A percentile compares a stretch with the other conserved stretches of the same genome.
phyloP scores from a whole-genome alignment of 2,888 invertebrate genomes.

The Hoplodrina ambigua region DNA sequence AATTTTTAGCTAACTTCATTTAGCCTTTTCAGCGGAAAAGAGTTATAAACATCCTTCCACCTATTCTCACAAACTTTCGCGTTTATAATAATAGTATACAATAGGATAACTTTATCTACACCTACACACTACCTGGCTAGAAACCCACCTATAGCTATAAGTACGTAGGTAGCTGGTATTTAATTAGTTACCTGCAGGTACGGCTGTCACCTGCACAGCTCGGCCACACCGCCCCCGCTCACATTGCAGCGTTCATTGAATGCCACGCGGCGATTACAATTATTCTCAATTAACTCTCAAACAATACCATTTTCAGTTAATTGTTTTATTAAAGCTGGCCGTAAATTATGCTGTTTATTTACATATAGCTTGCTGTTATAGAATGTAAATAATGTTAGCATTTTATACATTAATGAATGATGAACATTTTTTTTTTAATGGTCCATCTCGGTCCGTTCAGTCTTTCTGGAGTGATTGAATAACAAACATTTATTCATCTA shows the following conservation, averaged over 20 bases:
- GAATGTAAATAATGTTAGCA: too few relatives aligned
- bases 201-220: constrained; percentile 37
- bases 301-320: constrained; percentile 35
- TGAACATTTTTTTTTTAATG: too few relatives aligned
- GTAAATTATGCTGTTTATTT: constrained; percentile 1
- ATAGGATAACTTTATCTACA: not conserved
- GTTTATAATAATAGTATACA: too few relatives aligned
- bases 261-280: not conserved
- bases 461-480: too few relatives aligned
- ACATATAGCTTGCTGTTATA: too few relatives aligned
- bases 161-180: not conserved
- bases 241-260: constrained; percentile 21
- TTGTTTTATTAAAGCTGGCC: not conserved
- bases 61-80: too few relatives aligned
- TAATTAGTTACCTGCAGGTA: constrained; percentile 41
- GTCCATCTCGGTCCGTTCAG: too few relatives aligned
- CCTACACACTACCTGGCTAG: not conserved
- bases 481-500: too few relatives aligned
- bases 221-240: constrained; percentile 7
- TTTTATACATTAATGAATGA: too few relatives aligned
- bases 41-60: too few relatives aligned
- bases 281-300: constrained; percentile 27
- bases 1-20: too few relatives aligned
- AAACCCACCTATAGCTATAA: not conserved
- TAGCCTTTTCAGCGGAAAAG: too few relatives aligned